Evolutionary conservation across 2,113 vertebrate species (phyloP).

Genomic region (Calyptommatus sinebrachiatus): DNA sequence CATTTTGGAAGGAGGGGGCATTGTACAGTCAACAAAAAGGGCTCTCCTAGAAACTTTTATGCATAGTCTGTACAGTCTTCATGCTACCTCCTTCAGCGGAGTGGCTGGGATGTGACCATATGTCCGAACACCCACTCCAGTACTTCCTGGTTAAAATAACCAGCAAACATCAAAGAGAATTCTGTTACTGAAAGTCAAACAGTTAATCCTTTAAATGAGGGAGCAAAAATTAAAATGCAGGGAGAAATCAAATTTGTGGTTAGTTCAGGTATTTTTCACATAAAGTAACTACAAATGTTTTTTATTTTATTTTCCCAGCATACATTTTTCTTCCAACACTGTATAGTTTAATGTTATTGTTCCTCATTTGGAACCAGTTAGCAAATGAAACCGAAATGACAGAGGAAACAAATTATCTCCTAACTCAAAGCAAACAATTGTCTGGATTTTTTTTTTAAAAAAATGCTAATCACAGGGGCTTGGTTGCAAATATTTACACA

Average conservation of each 20-base stretch:
- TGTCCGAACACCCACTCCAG: too few relatives aligned
- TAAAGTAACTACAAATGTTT: too few relatives aligned
- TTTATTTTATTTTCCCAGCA: too few relatives aligned
- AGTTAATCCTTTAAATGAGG: background rate
- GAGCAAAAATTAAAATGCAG: background rate
- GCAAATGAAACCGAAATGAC: background rate
- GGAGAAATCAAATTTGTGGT: too few relatives aligned
- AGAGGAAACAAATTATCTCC: constrained; percentile 7
- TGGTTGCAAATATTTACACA: constrained; percentile 67
- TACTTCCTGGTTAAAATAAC: too few relatives aligned
- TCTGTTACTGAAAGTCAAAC: background rate
- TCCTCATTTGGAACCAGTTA: background rate
- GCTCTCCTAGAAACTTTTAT: too few relatives aligned
- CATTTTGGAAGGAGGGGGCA: too few relatives aligned
- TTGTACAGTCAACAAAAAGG: too few relatives aligned
- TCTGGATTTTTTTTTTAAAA: background rate
- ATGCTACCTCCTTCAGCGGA: too few relatives aligned
- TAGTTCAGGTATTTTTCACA: background rate
- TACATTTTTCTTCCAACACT: background rate
- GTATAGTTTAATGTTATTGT: background rate
- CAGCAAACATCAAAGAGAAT: too few relatives aligned
- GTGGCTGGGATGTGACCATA: too few relatives aligned
- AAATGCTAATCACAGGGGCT: constrained; percentile 43
- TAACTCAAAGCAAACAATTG: constrained; percentile 1
- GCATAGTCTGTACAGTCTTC: too few relatives aligned